Base-by-base conservation (phyloP, 1,140 invertebrate species). In the Drosophila elegans region DNA sequence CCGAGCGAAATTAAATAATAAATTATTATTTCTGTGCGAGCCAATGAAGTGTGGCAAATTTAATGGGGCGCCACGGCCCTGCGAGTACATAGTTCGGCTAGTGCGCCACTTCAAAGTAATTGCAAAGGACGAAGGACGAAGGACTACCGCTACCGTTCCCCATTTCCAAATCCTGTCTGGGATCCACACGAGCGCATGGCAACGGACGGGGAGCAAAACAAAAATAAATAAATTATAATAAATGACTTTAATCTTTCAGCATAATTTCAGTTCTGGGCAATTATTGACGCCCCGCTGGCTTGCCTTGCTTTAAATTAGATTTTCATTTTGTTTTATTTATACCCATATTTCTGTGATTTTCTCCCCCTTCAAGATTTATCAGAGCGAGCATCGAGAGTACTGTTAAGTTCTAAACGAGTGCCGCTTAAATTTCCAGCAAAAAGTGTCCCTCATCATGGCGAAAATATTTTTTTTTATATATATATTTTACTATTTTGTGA, bases 11-110 rank as follows among this genome's bases (percentile, higher is more conserved):
- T 88, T 80, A 89, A 88, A 88, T 88, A 88, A 88, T 88, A 88
- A 88, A 88, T 88, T 88, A 88, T 88, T 89, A 88, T 88, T 89
- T 77, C 68, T 71, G 60, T 63, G 80, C 80, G 67, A 78, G 76
- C 84, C 84, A 89, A 88, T 88, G 84, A 88, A 88, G 76, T 88
- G 84, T 88, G 77, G 76, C 84, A 84, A 88, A 88, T 88, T 84
- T 88, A 88, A 88, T 88, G 84, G 76, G 44, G 60, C 76, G 76
- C 76, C 69, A 71, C 68, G 55, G 56, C 52, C 74, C 74, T 68
- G 64, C 60, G 55, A 83, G 59, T 78, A 79, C 74, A 89, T 83
- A 88, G 84, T 89, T 77, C 67, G 64, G 76, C 76, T 83, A 80
- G 76, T 89, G 80, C 79, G 51, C 75, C 67, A 88, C 84, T 88